Evolutionary conservation across 2,888 invertebrate genomes (phyloP), one percentile per base, ranked within the genome.

Genomic region (Bruchidius siliquastri): DNA sequence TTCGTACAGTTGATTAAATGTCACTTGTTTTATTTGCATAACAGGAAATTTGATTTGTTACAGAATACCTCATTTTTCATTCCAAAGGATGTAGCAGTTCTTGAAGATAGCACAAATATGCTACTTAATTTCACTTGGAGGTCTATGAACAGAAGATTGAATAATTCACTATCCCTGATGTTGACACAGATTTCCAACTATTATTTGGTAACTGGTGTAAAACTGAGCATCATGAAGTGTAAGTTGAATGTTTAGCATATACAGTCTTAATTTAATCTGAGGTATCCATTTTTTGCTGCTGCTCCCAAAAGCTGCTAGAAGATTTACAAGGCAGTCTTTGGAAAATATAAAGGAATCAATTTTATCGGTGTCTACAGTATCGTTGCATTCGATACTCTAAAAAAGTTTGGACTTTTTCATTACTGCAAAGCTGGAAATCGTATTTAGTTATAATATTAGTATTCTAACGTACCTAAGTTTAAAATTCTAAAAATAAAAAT

Each of bases 41-140:
- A 30, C 3, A 30, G 8, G 21, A 22, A 32, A 20, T 67, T 67
- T 72, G n/a, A n/a, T 21, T 71, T 4, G 72, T 76, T 79, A 69
- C 72, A 78, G 78, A 71, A 78, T 26, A 20, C 71, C 4, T 72
- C 70, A n/a, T 70, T 75, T 21, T 74, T 75, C 49, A 68, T 79
- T 32, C 79, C 79, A 8, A 49, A 77, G 10, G 71, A 75, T 67
- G 79, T 77, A 26, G 69, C 70, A 22, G 69, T 78, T 0, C 22
- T 6, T 20, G 73, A 74, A 70, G 72, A 75, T 68, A 49, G 26
- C 4, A 10, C 22, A 22, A 69, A 76, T 13, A 67, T 30, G 13
- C 22, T 67, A 13, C 69, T 80, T 1, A 78, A 77, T 69, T 74
- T 80, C 32, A 77, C 77, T 21, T 80, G 80, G 80, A 67, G 74